A percentile compares a stretch with the other conserved stretches of the same genome.
phyloP scores from a whole-genome alignment of 2,113 vertebrate genomes.

The Paraplagusia blochii region DNA sequence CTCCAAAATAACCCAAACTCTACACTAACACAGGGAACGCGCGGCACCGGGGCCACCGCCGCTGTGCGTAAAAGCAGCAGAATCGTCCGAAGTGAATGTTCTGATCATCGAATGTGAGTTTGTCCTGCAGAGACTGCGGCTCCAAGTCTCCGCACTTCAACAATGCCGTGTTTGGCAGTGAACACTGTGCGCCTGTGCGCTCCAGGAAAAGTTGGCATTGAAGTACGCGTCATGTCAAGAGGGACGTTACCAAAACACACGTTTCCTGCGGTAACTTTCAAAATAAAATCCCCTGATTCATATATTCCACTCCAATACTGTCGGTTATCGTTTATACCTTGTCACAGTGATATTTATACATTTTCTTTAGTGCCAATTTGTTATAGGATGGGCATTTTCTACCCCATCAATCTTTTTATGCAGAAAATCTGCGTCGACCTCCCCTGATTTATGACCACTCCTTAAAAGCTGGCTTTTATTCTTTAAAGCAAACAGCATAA shows the following conservation, averaged over 20 bases:
- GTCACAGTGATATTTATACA: no score
- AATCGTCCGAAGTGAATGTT: not conserved
- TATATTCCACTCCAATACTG: no score
- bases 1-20: slow-evolving; percentile 1
- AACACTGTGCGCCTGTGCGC: slow-evolving; percentile 61
- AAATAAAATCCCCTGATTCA: slow-evolving; percentile 15
- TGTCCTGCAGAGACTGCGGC: slow-evolving; percentile 27
- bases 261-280: slow-evolving; percentile 29
- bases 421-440: no score
- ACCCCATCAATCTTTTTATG: no score
- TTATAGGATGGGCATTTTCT: no score
- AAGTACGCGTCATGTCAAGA: slow-evolving; percentile 52
- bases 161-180: slow-evolving; percentile 38
- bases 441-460: no score
- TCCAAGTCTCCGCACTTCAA: slow-evolving; percentile 27
- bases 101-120: not conserved
- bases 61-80: slow-evolving; percentile 26
- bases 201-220: slow-evolving; percentile 55
- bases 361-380: no score
- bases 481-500: not conserved
- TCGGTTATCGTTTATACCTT: no score
- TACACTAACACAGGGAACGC: slow-evolving; percentile 12
- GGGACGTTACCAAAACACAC: rapidly evolving
- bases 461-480: slow-evolving; percentile 45
- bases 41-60: slow-evolving; percentile 1